These are phyloP conservation scores for Empidonax alnorum DNA, from an alignment of 2,113 vertebrate genomes.

Conservation along the genomic window DNA sequence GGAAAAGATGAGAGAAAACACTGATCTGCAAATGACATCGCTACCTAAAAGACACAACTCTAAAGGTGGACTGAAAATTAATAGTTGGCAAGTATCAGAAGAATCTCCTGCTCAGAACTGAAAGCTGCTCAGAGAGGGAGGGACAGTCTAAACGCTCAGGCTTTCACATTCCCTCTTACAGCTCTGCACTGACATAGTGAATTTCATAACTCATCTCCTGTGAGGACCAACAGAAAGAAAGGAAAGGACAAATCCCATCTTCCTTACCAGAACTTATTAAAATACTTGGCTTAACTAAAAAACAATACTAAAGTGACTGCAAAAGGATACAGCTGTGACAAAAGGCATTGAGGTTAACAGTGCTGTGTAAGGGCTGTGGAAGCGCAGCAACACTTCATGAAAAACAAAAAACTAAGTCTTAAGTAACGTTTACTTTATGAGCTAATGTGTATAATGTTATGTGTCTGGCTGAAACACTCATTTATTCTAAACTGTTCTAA, in stretches of 20 bases:
- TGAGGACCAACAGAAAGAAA: neutral
- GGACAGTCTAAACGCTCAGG: neutral
- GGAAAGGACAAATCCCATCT: neutral
- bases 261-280: neutral
- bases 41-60: neutral
- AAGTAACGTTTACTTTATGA: neutral
- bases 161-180: neutral
- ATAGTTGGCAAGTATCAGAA: neutral
- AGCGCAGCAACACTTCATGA: neutral
- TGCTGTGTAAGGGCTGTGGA: neutral
- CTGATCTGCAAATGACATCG: neutral
- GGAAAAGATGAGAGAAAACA: conserved; percentile 11
- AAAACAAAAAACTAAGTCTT: neutral
- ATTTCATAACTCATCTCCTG: neutral
- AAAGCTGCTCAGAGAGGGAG: neutral
- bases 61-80: neutral
- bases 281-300: neutral
- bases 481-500: neutral
- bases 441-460: neutral
- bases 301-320: neutral
- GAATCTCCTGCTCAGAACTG: neutral
- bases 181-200: neutral
- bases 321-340: neutral
- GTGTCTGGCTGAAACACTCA: neutral
- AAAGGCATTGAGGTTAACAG: neutral